phyloP scores from a whole-genome alignment of 2,888 invertebrate species.

The Hydraecia micacea region DNA sequence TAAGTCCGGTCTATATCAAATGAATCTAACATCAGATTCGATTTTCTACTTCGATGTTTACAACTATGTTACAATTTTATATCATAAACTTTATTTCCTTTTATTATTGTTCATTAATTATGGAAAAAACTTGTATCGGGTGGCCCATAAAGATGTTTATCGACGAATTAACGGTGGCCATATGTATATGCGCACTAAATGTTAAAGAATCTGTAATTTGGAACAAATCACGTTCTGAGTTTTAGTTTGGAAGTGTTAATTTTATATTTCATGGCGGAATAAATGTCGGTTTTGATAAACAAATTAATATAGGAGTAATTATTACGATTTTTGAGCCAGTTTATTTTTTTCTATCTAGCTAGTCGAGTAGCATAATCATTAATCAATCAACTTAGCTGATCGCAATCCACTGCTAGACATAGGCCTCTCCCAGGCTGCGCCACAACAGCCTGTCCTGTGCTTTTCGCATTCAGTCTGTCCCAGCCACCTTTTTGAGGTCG shows the following conservation, averaged over 20 bases:
- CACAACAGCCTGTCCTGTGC: not conserved
- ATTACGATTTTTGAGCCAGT: not conserved
- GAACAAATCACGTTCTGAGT: slow-evolving; percentile 40
- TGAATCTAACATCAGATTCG: slow-evolving; percentile 83
- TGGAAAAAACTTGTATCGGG: slow-evolving; percentile 72
- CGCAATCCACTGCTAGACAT: not conserved
- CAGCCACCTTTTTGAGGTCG: not conserved
- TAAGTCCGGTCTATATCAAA: slow-evolving; percentile 76
- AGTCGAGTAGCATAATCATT: not conserved
- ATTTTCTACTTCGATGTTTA: slow-evolving; percentile 87
- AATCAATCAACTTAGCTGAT: not conserved
- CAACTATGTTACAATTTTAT: slow-evolving; percentile 88
- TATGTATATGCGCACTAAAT: slow-evolving; percentile 39
- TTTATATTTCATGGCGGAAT: slow-evolving; percentile 35
- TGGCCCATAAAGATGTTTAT: slow-evolving; percentile 69
- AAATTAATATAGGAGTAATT: not conserved
- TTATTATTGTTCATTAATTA: slow-evolving; percentile 84
- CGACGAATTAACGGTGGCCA: slow-evolving; percentile 58
- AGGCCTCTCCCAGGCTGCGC: not conserved
- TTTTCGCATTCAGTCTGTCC: not conserved
- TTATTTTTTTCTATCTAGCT: not conserved
- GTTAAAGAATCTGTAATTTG: slow-evolving; percentile 41
- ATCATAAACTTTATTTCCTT: slow-evolving; percentile 85
- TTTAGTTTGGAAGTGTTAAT: slow-evolving; percentile 33
- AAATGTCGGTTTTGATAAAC: slow-evolving; percentile 12